These are phyloP conservation scores for Sebastes ruberrimus DNA, from an alignment of 2,797 vertebrate species.

Conservation along the genomic window DNA sequence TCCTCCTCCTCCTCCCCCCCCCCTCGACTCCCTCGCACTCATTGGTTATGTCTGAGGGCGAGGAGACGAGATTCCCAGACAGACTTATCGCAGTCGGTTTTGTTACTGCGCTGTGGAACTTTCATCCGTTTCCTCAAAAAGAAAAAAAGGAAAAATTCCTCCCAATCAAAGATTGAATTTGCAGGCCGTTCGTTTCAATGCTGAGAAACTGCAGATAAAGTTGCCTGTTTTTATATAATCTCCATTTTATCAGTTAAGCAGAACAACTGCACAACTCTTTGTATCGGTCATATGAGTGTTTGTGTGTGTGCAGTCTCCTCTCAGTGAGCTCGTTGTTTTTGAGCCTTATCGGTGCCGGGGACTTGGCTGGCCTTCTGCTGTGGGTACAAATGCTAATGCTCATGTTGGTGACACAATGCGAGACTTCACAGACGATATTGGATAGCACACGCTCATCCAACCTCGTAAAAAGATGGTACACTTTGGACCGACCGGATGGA, in stretches of 20 bases:
- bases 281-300: not conserved
- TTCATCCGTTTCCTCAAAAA: conserved; percentile 51
- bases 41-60: conserved; percentile 78
- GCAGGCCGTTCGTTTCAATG: conserved; percentile 5
- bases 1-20: not conserved
- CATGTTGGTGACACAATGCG: conserved; percentile 1
- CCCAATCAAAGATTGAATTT: conserved; percentile 35
- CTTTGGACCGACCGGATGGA: not conserved
- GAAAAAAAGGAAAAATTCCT: conserved; percentile 12
- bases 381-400: conserved; percentile 13
- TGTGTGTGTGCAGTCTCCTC: conserved; percentile 4
- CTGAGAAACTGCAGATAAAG: conserved; percentile 53
- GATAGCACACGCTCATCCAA: not conserved
- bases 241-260: conserved; percentile 34
- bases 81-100: conserved; percentile 78
- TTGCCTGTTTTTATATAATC: not conserved
- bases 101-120: conserved; percentile 63
- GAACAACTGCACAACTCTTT: not conserved
- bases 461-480: not conserved
- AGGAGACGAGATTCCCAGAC: conserved; percentile 81
- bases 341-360: conserved; percentile 14
- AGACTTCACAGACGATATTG: not conserved
- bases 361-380: conserved; percentile 14
- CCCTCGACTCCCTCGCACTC: conserved; percentile 37
- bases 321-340: conserved; percentile 44